Base-by-base conservation (phyloP, 2,888 invertebrate genomes). In the Teleiodes luculella region DNA sequence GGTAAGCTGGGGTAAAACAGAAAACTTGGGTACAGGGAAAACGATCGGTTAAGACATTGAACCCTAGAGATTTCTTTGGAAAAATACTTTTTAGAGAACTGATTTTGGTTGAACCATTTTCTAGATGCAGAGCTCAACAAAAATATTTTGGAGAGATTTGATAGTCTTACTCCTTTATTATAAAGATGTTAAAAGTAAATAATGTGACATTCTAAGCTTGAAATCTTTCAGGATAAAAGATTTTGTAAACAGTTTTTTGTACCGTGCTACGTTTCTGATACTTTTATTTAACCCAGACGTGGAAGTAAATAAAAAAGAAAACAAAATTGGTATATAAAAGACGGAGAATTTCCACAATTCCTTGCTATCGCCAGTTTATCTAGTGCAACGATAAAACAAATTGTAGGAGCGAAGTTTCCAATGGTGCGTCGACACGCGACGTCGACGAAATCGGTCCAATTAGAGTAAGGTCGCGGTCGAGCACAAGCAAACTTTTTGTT, bases 371-470 rank as follows among this genome's bases (percentile, higher is more conserved):
- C 62, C 63, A 68, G 64, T 67, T 61, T 74, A 74, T 78, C 78
- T 78, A 74, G 72, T 72, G 68, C 65, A 68, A 59, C 79, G 77
- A 81, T 84, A 83, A 78, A 83, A 78, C 76, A 78, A 82, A 83
- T 80, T 75, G 80, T 74, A 69, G 63, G 67, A 65, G 69, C 63
- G 65, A 65, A 62, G 60, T 53, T 53, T 57, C 24, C 37, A 45
- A 52, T 35, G 60, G 61, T 64, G 64, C 14, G 46, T 31, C 20
- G 30, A 28, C 52, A 52, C 52, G 49, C 49, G 28, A 49, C 6
- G 36, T 14, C 31, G 13, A n/a, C 3, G 20, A 43, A 13, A 28
- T 28, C 31, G 24, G 37, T 49, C 49, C 49, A 49, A 28, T 49
- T 49, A 37, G n/a, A 28, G n/a, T 10, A 43, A 43, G 28, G 24